phyloP scores from a whole-genome alignment of 2,113 vertebrate species.

The Phoenicopterus ruber region DNA sequence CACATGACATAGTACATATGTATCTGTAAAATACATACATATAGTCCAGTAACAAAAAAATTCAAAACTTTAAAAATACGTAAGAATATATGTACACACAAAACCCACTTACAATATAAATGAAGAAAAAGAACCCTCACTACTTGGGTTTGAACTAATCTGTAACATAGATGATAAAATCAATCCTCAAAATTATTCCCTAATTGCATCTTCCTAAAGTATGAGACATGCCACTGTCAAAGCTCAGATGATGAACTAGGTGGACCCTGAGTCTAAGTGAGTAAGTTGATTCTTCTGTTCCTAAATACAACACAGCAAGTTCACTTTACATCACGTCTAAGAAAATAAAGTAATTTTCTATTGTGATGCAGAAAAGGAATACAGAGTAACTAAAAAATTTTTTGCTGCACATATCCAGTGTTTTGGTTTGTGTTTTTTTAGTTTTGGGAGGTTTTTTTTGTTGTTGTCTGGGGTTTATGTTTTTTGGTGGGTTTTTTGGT shows the following conservation, averaged over 20 bases:
- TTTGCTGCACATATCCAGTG: background rate
- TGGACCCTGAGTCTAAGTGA: background rate
- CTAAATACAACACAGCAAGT: background rate
- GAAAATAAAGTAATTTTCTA: background rate
- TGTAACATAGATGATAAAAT: background rate
- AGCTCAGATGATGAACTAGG: background rate
- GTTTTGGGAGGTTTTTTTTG: background rate
- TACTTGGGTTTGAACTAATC: background rate
- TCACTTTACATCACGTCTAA: background rate
- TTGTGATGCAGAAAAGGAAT: background rate
- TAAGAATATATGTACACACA: background rate
- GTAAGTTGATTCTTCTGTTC: background rate
- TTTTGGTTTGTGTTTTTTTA: background rate
- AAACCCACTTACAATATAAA: background rate
- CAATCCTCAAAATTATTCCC: background rate
- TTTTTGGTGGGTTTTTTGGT: background rate
- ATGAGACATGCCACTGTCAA: background rate
- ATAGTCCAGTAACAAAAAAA: background rate
- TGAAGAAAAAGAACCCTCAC: background rate
- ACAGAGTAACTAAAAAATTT: background rate
- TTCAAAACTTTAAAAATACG: background rate
- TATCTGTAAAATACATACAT: background rate
- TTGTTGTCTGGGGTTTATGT: too few species aligned
- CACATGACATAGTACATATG: accelerated
- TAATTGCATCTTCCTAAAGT: background rate